These are phyloP conservation scores for Chydorus sphaericus DNA, from an alignment of 2,888 invertebrate species.

Conservation along the genomic window DNA sequence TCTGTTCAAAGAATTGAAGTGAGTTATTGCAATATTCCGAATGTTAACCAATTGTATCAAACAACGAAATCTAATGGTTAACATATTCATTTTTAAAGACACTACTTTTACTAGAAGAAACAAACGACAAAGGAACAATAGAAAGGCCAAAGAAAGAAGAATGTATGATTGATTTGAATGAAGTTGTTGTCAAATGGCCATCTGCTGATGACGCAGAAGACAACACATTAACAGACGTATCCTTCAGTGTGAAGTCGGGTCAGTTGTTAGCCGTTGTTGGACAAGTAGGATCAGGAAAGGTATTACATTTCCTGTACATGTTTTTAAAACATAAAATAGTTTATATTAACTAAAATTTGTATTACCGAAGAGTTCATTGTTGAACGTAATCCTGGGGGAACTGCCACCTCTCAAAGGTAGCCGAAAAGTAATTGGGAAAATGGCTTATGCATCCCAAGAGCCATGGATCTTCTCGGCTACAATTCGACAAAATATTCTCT, in stretches of 20 bases:
- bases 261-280: slow-evolving; percentile 51
- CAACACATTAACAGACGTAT: slow-evolving; percentile 7
- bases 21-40: too few species aligned
- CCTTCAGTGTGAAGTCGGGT: slow-evolving; percentile 7
- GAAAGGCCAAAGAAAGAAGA: not conserved
- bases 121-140: not conserved
- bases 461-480: slow-evolving; percentile 63
- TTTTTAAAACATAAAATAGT: not conserved
- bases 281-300: slow-evolving; percentile 60
- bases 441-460: slow-evolving; percentile 42
- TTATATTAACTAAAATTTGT: not conserved
- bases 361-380: slow-evolving; percentile 19
- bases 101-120: slow-evolving; percentile 8
- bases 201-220: not conserved
- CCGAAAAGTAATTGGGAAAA: slow-evolving; percentile 28
- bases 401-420: slow-evolving; percentile 29
- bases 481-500: slow-evolving; percentile 81
- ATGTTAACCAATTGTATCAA: too few species aligned
- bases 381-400: slow-evolving; percentile 32
- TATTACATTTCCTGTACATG: slow-evolving; percentile 23
- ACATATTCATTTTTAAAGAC: slow-evolving; percentile 22
- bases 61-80: too few species aligned
- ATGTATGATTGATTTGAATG: not conserved
- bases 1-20: slow-evolving; percentile 49
- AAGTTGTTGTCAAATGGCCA: slow-evolving; percentile 12